Evolutionary conservation across 2,888 invertebrate species (phyloP).

Genomic region (Lasioglossum lativentre): DNA sequence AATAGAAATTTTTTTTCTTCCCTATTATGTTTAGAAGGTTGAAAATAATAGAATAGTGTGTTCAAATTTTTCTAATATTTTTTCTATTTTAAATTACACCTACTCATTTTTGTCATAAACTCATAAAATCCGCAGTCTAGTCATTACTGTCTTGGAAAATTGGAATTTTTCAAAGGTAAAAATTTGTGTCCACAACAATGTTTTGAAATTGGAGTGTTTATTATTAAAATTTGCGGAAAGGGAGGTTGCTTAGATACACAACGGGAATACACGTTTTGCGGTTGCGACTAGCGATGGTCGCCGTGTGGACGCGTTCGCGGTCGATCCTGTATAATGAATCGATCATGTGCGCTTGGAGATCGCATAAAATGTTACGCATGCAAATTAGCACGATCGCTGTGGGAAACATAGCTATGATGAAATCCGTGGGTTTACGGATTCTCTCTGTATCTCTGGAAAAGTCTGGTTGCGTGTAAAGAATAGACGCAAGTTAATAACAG

Average conservation of each 20-base stretch:
- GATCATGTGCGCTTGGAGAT: slow-evolving; percentile 20
- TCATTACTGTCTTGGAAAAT: too few relatives aligned
- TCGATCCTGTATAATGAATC: slow-evolving; percentile 20
- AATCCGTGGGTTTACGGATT: slow-evolving; percentile 17
- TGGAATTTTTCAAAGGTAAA: not conserved
- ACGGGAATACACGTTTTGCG: slow-evolving; percentile 18
- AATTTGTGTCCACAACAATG: not conserved
- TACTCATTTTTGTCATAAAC: too few relatives aligned
- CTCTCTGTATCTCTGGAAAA: not conserved
- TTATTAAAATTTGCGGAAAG: not conserved
- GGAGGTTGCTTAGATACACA: not conserved
- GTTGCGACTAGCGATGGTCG: not conserved
- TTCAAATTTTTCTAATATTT: too few relatives aligned
- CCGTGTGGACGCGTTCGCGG: slow-evolving; percentile 19
- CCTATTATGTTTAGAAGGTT: too few relatives aligned
- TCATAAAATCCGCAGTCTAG: too few relatives aligned
- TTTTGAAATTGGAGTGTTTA: not conserved
- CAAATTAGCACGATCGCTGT: slow-evolving; percentile 36
- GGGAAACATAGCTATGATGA: slow-evolving; percentile 41
- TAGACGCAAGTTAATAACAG: not conserved
- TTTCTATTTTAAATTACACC: too few relatives aligned
- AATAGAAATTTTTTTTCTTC: too few relatives aligned
- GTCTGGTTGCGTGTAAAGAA: slow-evolving; percentile 19
- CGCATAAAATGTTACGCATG: slow-evolving; percentile 45
- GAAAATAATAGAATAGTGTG: too few relatives aligned